Percentiles rank a stretch among this genome's conserved stretches.
Conservation (phyloP, 2,888 invertebrate genomes). For the Drosophila mimica region DNA sequence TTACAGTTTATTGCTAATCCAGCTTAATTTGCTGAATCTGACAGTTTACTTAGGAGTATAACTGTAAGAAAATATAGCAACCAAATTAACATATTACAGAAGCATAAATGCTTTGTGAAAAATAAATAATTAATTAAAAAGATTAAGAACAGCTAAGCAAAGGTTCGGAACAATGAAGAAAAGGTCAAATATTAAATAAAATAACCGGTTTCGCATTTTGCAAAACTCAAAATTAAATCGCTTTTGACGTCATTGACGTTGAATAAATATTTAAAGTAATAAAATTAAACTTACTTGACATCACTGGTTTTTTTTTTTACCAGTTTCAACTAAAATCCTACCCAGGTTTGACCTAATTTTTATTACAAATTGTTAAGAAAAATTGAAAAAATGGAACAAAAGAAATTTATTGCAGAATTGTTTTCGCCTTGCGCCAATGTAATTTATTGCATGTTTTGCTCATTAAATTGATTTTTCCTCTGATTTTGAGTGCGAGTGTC, state of each 20-base stretch:
- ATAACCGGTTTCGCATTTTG: constrained; percentile 66
- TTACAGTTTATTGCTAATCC: constrained; percentile 66
- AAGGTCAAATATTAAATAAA: constrained; percentile 62
- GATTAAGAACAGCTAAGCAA: constrained; percentile 59
- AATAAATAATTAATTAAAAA: constrained; percentile 61
- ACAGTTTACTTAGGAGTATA: constrained; percentile 60
- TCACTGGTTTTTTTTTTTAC: constrained; percentile 31
- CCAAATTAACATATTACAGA: constrained; percentile 31
- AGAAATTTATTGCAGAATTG: constrained; percentile 65
- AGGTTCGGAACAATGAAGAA: constrained; percentile 49
- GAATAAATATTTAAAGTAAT: constrained; percentile 56
- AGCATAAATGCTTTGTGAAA: constrained; percentile 29
- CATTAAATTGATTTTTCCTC: constrained; percentile 81
- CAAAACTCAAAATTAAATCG: constrained; percentile 44
- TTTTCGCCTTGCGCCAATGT: constrained; percentile 58
- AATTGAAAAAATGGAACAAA: constrained; percentile 32
- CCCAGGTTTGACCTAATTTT: constrained; percentile 66
- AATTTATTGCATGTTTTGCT: constrained; percentile 81
- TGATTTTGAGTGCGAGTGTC: constrained; percentile 83
- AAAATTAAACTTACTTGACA: constrained; percentile 52
- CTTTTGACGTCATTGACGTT: constrained; percentile 45
- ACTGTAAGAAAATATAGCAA: constrained; percentile 56
- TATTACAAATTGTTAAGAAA: constrained; percentile 34
- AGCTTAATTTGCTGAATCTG: constrained; percentile 58
- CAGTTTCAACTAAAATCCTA: constrained; percentile 17